phyloP scores from a whole-genome alignment of 2,797 vertebrate species.

The Pristis pectinata region DNA sequence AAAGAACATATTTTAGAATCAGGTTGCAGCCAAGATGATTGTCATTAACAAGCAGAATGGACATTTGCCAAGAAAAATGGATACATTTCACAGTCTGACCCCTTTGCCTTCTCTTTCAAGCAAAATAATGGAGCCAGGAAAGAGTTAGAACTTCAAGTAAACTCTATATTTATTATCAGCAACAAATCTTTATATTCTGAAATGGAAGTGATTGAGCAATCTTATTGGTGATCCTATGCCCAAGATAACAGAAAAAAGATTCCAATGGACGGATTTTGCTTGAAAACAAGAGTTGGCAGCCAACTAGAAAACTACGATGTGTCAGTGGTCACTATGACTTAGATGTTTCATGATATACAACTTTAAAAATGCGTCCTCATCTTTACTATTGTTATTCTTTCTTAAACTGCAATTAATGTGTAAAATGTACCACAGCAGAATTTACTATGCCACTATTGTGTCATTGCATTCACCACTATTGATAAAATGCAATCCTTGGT shows the following conservation, averaged over 20 bases:
- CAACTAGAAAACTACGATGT: neutral
- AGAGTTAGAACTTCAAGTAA: neutral
- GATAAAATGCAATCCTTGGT: neutral
- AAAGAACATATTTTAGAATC: constrained; percentile 34
- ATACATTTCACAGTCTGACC: constrained; percentile 31
- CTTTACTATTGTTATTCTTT: neutral
- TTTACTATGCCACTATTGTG: neutral
- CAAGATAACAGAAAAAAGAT: neutral
- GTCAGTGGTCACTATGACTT: neutral
- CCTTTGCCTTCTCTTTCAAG: neutral
- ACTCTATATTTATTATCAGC: neutral
- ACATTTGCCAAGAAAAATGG: neutral
- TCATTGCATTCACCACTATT: neutral
- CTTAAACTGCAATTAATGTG: neutral
- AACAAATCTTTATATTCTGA: neutral
- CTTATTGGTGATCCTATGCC: neutral
- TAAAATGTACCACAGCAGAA: neutral
- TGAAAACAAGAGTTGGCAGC: neutral
- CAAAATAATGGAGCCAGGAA: neutral
- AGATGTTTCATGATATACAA: neutral
- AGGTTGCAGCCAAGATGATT: constrained; percentile 25
- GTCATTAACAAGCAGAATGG: neutral
- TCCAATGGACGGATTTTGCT: neutral
- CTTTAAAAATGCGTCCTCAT: neutral
- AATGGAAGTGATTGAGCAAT: neutral